These are phyloP conservation scores for Catharus bicknelli DNA, from an alignment of 2,113 vertebrate genomes.

Conservation along the genomic window DNA sequence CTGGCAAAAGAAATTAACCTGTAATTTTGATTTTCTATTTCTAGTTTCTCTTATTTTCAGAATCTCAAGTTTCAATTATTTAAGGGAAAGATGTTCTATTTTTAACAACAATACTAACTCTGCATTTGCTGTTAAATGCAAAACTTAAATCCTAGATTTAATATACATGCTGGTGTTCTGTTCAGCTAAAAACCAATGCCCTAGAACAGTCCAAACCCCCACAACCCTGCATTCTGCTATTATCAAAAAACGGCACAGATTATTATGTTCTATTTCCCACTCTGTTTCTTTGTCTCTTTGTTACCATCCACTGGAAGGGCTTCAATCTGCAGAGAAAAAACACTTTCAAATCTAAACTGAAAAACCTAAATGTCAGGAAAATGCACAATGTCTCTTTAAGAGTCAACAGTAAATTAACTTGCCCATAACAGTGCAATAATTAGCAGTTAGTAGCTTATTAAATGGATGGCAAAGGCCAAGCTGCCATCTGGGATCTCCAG, in stretches of 20 bases:
- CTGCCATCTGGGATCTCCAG: slow-evolving; percentile 85
- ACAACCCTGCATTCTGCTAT: not conserved
- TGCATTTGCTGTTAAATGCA: not conserved
- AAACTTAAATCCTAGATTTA: not conserved
- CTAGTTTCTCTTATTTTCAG: not conserved
- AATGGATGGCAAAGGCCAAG: slow-evolving; percentile 86
- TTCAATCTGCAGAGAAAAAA: slow-evolving; percentile 26
- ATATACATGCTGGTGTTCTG: not conserved
- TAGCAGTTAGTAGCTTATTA: slow-evolving; percentile 88
- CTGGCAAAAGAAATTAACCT: not conserved
- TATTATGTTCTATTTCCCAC: slow-evolving; percentile 30
- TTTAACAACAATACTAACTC: not conserved
- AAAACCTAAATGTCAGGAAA: slow-evolving; percentile 48
- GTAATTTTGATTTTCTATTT: not conserved
- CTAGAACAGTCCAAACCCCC: not conserved
- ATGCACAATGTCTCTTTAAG: slow-evolving; percentile 79
- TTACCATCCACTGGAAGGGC: slow-evolving; percentile 35
- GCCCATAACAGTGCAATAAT: slow-evolving; percentile 84
- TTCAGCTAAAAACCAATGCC: not conserved
- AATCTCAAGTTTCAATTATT: not conserved
- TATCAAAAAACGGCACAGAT: not conserved
- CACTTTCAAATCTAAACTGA: slow-evolving; percentile 38
- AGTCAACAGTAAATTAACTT: slow-evolving; percentile 86
- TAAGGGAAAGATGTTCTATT: not conserved
- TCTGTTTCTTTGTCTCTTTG: slow-evolving; percentile 33